Evolutionary conservation across 2,888 invertebrate genomes (phyloP).

Genomic region (Pyrrhosoma nymphula): DNA sequence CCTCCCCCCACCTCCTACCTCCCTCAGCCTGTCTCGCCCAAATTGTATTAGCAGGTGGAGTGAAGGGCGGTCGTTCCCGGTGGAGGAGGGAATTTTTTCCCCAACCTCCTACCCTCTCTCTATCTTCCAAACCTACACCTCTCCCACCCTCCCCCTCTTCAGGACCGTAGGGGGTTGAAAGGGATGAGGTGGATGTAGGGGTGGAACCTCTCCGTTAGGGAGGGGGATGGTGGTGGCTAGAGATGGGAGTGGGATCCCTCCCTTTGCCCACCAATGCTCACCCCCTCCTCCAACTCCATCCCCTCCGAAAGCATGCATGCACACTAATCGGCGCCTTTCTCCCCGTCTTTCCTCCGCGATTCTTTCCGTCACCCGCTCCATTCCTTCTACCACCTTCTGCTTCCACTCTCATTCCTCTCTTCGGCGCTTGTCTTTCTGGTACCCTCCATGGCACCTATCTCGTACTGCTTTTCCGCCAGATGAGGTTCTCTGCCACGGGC

Average conservation of each 20-base stretch:
- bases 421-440: background rate
- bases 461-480: background rate
- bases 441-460: background rate
- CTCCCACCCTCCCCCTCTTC: background rate
- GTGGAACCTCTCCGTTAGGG: background rate
- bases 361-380: background rate
- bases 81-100: background rate
- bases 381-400: background rate
- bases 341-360: background rate
- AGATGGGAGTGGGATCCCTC: background rate
- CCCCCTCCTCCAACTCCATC: background rate
- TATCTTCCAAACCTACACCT: background rate
- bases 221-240: background rate
- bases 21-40: slow-evolving; percentile 34
- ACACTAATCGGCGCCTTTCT: background rate
- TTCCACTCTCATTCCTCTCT: background rate
- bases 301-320: background rate
- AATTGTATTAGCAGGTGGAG: slow-evolving; percentile 67
- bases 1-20: slow-evolving; percentile 31
- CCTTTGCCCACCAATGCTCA: background rate
- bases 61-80: slow-evolving; percentile 54
- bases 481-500: background rate
- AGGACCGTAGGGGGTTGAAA: background rate
- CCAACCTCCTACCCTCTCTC: background rate
- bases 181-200: background rate